Conservation (phyloP, 1,140 invertebrate species). For the Aradophagus sp. region DNA sequence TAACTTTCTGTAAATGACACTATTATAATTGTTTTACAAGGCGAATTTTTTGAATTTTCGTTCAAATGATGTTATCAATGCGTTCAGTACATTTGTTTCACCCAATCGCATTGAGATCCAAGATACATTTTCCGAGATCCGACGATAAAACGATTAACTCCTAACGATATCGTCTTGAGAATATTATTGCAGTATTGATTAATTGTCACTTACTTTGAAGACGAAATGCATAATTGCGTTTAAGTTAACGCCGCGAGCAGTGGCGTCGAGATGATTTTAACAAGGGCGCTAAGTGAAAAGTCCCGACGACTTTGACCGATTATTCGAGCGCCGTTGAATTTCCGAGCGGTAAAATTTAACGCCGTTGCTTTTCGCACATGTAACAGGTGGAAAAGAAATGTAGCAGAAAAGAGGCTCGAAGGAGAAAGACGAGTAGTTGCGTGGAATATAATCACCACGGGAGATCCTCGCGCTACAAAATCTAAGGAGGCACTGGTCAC, state of each 20-base stretch:
- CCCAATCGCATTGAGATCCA: too few relatives aligned
- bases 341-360: slow-evolving; percentile 33
- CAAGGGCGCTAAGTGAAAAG: slow-evolving; percentile 16
- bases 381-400: slow-evolving; percentile 48
- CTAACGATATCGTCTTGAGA: too few relatives aligned
- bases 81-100: too few relatives aligned
- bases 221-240: slow-evolving; percentile 19
- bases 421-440: slow-evolving; percentile 12
- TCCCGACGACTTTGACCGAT: slow-evolving; percentile 28
- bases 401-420: slow-evolving; percentile 15
- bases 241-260: slow-evolving; percentile 1
- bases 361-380: slow-evolving; percentile 33
- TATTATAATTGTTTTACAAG: too few relatives aligned
- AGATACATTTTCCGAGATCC: too few relatives aligned
- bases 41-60: too few relatives aligned
- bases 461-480: slow-evolving; percentile 62
- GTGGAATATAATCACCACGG: slow-evolving; percentile 26
- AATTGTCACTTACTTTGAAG: slow-evolving; percentile 28
- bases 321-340: slow-evolving; percentile 27
- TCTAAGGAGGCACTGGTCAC: slow-evolving; percentile 62
- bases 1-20: too few relatives aligned
- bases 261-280: slow-evolving; percentile 17
- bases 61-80: too few relatives aligned
- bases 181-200: too few relatives aligned
- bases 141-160: too few relatives aligned